Evolutionary conservation across 2,888 invertebrate genomes (phyloP), one percentile per base, ranked within the genome.

Genomic region (Tryphoninae sp.): DNA sequence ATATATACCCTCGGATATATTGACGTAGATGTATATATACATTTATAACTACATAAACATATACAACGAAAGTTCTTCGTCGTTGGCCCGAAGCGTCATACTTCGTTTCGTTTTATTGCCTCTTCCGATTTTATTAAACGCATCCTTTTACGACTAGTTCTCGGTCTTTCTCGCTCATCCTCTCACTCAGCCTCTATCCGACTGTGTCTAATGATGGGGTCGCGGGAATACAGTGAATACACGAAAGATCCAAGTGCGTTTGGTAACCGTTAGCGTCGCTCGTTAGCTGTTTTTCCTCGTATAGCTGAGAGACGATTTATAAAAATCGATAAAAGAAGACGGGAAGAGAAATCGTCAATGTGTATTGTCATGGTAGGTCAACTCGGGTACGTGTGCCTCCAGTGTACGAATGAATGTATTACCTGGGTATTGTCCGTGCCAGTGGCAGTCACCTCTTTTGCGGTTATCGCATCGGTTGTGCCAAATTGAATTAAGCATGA

Each of bases 101-200:
- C 74, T 62, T 13, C 59, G 62, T 82, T 77, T 74, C 53, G 59
- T 76, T 82, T 81, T 81, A 84, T 77, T 82, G 62, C 58, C 58
- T 58, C 79, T 62, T 64, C 42, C 64, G 81, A 85, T 86, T 89
- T 88, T 88, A 89, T 88, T 87, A 88, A 88, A 87, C n/a, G 22
- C 82, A 86, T 81, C 68, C 75, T 82, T 88, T 89, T 84, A 87
- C 83, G 87, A 87, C 83, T 84, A 51, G 8, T 45, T 68, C 53
- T 68, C 7, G 11, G 3, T 53, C 58, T 45, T 45, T 67, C 22
- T 59, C 64, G 33, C 33, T 33, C 33, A 33, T 33, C 33, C 33
- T 33, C 33, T 33, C 33, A 33, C 33, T 33, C 33, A 4, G 1
- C 33, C 33, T 49, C 67, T 7, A 59, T 9, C 9, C 33, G 19